Base-by-base conservation (phyloP, 2,113 vertebrate genomes). In the Bubo blakistoni region DNA sequence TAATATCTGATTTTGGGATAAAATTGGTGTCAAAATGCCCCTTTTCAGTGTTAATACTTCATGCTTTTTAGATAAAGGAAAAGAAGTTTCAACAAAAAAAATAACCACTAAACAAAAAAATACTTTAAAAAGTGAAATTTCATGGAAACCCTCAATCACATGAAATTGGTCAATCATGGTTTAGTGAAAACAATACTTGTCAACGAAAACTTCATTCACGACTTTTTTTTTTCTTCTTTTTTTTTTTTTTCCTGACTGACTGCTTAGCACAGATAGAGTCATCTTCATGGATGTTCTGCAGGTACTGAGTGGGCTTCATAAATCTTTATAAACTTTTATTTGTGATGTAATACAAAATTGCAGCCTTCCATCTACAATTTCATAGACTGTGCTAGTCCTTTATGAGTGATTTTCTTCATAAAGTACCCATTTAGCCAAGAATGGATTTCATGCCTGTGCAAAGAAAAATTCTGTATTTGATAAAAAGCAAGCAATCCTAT, bases 1-100 rank as follows among this genome's bases (percentile, higher is more conserved):
- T 29, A 49, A 42, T 32, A 46, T 18, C 4, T 32, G 32, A 36
- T 81, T 81, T 52, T 19, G 58, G 44, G 46, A 83, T 52, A 80
- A 86, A 80, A 49, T 2, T 61, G 3, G 5, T 83, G 36, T 54
- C 26, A 70, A 58, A 94, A 90, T 32, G 16, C 9, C 1, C 1
- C 26, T 86, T 89, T 90, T 79, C 62, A 26, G 10, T 42, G 25
- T 85, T 79, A n/a, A 59, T 6, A 59, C 38, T 84, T 90, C 34
- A 71, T 59, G 66, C n/a, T 92, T 85, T 42, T 87, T 92, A 95
- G 20, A 47, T 38, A 55, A 92, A 92, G 9, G 36, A 80, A 71
- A 80, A 36, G 40, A 92, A 58, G 3, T 54, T 93, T 62, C 27
- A 66, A 52, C 7, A 36, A 32, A 61, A 61, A 80, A 90, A 94